Evolutionary conservation across 2,888 invertebrate genomes (phyloP).

Genomic region (Odontocolon sp.): DNA sequence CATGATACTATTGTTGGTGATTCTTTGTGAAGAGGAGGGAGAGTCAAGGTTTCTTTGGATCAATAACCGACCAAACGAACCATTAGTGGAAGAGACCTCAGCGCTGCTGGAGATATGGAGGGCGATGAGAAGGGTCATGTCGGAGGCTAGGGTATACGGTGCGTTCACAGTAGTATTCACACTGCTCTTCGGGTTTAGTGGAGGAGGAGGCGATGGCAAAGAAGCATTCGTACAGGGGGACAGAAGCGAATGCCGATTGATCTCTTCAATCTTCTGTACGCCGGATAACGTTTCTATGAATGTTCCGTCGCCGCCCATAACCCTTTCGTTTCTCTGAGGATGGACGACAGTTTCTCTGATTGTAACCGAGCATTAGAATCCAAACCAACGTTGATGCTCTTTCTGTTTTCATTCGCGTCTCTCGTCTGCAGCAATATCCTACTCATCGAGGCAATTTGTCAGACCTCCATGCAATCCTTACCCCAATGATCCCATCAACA

Average conservation of each 20-base stretch:
- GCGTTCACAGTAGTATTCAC: conserved; percentile 22
- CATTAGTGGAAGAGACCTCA: neutral
- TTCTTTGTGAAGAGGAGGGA: too few relatives aligned
- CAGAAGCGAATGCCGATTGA: conserved; percentile 76
- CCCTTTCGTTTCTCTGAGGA: conserved; percentile 69
- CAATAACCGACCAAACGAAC: neutral
- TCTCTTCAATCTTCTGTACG: conserved; percentile 71
- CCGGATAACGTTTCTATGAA: conserved; percentile 80
- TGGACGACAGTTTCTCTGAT: conserved; percentile 21
- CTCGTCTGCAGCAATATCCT: too few relatives aligned
- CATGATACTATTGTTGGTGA: too few relatives aligned
- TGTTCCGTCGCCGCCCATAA: conserved; percentile 78
- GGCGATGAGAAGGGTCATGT: neutral
- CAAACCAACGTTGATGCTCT: neutral
- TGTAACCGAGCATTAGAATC: conserved; percentile 9
- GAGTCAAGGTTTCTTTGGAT: neutral
- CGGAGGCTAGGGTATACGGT: neutral
- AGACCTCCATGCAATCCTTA: too few relatives aligned
- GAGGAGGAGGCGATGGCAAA: conserved; percentile 35
- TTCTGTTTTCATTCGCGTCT: neutral
- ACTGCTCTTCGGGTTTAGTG: conserved; percentile 36
- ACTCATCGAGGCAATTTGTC: too few relatives aligned
- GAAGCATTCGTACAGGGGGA: conserved; percentile 63
- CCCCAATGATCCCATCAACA: too few relatives aligned
- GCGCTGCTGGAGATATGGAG: neutral